phyloP scores from a whole-genome alignment of 2,113 vertebrate genomes.

The Ovis canadensis region DNA sequence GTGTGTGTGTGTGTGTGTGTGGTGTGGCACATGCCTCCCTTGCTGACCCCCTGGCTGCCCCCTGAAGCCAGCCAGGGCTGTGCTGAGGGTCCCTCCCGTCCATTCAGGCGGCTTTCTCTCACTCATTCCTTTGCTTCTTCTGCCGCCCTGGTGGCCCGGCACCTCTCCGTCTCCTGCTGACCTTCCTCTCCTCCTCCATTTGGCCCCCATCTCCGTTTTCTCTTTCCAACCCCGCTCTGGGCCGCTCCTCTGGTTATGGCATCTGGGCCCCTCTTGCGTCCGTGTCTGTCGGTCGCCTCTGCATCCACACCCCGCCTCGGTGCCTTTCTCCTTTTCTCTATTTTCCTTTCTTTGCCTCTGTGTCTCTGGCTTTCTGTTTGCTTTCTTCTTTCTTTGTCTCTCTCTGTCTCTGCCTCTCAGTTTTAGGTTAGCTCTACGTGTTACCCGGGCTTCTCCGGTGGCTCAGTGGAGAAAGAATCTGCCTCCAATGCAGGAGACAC shows the following conservation, averaged over 20 bases:
- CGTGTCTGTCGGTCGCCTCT: not conserved
- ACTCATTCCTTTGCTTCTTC: not conserved
- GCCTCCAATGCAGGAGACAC: not conserved
- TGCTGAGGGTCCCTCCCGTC: not conserved
- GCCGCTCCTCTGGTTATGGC: fast-evolving
- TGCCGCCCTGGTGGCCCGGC: fast-evolving
- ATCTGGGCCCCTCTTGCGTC: fast-evolving
- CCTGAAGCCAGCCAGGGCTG: not conserved
- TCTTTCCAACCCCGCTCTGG: not conserved
- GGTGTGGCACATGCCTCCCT: not conserved
- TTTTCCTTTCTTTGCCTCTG: not conserved
- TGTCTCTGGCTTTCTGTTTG: not conserved
- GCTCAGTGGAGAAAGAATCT: not conserved
- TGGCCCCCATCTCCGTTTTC: fast-evolving
- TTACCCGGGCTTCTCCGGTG: not conserved
- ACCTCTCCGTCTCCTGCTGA: fast-evolving
- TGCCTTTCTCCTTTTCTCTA: not conserved
- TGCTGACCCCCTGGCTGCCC: not conserved
- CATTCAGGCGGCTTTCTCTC: not conserved
- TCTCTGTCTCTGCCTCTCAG: not conserved
- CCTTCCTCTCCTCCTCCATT: too few species aligned
- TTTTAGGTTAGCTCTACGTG: not conserved
- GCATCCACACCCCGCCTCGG: fast-evolving
- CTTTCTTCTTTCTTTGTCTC: not conserved
- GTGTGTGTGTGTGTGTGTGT: too few species aligned